Evolutionary conservation across 2,113 vertebrate species (phyloP).

Genomic region (Tyrannus savana): DNA sequence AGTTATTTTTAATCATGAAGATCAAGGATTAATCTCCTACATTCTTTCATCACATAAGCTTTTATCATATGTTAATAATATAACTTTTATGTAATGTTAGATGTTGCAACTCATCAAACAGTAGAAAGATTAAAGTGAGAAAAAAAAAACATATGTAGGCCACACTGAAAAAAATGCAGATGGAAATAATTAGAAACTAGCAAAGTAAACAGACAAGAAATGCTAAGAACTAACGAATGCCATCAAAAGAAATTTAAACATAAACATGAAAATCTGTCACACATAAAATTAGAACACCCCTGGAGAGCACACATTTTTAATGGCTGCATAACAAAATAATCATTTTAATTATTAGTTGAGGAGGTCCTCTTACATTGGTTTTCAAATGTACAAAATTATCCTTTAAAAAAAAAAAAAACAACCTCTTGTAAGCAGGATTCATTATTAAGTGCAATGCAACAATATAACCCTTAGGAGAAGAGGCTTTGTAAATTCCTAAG

Average conservation of each 20-base stretch:
- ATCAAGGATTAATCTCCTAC: constrained; percentile 38
- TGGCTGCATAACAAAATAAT: constrained; percentile 36
- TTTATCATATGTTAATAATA: constrained; percentile 50
- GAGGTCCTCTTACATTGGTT: constrained; percentile 28
- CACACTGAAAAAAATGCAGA: background rate
- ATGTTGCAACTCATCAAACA: constrained; percentile 43
- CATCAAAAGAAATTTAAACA: constrained; percentile 42
- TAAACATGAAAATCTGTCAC: constrained; percentile 26
- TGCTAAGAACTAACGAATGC: constrained; percentile 20
- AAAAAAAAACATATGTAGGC: constrained; percentile 44
- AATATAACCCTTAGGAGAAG: background rate
- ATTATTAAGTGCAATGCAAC: background rate
- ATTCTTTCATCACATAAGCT: constrained; percentile 39
- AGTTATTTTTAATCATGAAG: constrained; percentile 35
- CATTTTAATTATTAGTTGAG: constrained; percentile 32
- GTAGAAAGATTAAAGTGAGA: constrained; percentile 52
- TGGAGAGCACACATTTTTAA: constrained; percentile 30
- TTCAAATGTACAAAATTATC: constrained; percentile 13
- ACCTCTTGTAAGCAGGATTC: background rate
- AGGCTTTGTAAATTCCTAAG: background rate
- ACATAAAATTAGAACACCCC: constrained; percentile 33
- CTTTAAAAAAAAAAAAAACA: background rate
- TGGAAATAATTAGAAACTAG: constrained; percentile 29
- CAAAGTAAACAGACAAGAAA: constrained; percentile 40
- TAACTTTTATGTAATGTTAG: constrained; percentile 43